Base-by-base conservation (phyloP, 2,797 vertebrate genomes). In the Hippoglossus hippoglossus region DNA sequence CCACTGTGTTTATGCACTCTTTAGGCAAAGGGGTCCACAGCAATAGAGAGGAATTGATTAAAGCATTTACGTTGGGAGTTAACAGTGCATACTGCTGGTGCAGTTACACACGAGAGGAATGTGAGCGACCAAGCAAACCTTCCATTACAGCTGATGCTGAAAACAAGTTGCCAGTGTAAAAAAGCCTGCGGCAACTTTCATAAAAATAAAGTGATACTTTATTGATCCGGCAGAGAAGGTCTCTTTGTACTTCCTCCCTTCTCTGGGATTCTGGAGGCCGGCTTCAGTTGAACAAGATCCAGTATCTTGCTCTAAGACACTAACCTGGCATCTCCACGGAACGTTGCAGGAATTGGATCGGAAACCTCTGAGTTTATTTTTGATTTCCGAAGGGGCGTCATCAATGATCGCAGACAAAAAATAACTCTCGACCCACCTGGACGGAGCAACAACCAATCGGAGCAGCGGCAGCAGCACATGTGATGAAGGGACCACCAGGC, bases 201-300 rank as follows among this genome's bases (percentile, higher is more conserved):
- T 82, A 75, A 76, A 72, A 77, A 84, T 84, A 77, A 87, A 89
- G 80, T 72, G 77, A 82, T 78, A 73, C 63, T 79, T 70, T 81
- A 89, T 85, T 73, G 84, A 87, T 89, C 62, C 53, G 21, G 60
- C 73, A 18, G 26, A 69, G 41, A 73, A 80, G 71, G 61, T 71
- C 71, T 75, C 63, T 63, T 69, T 71, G 49, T 46, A 50, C 69
- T 54, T 73, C 60, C 39, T 73, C 62, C 67, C 57, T 44, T 47
- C 53, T 9, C 36, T 9, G 55, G 18, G 25, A 61, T 51, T 63
- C 46, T 22, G 22, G 55, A 74, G 34, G 47, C 8, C 52, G 41
- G 50, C 19, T 49, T 53, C 16, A 36, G 26, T 55, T 11, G 22
- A 6, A 15, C 41, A 18, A 6, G 41, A 44, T 18, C 12, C 41